These are phyloP conservation scores for Cheirogaleus major DNA, from an alignment of 2,797 vertebrate genomes.

Conservation along the genomic window DNA sequence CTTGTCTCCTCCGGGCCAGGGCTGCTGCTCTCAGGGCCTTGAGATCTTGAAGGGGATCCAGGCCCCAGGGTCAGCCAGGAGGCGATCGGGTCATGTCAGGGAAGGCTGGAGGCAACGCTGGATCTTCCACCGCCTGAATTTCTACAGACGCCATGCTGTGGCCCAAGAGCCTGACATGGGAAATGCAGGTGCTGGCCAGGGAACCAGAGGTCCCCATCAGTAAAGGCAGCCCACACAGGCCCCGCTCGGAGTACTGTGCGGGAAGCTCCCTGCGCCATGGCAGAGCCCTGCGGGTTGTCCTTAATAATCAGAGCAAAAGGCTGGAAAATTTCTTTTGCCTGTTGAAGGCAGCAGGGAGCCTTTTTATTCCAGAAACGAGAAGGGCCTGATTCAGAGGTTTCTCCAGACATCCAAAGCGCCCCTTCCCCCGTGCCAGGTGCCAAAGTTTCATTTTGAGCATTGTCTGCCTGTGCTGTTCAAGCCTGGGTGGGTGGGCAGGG, in stretches of 20 bases:
- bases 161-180: background rate
- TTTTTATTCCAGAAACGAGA: background rate
- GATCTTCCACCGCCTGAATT: background rate
- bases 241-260: fast-evolving
- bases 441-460: fast-evolving
- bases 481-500: background rate
- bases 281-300: background rate
- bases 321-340: background rate
- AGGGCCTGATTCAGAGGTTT: background rate
- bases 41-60: background rate
- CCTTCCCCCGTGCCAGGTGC: fast-evolving
- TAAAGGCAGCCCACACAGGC: fast-evolving
- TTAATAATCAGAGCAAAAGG: background rate
- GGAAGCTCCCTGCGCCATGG: fast-evolving
- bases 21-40: background rate
- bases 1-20: background rate
- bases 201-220: background rate
- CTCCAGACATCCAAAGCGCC: background rate
- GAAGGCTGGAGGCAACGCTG: background rate
- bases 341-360: background rate
- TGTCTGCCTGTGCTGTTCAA: fast-evolving
- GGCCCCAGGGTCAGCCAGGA: background rate
- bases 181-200: background rate
- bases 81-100: background rate
- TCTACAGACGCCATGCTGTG: background rate